Evolutionary conservation across 2,113 vertebrate species (phyloP), one percentile per base, ranked within the genome.

Genomic region (Ranitomeya variabilis): DNA sequence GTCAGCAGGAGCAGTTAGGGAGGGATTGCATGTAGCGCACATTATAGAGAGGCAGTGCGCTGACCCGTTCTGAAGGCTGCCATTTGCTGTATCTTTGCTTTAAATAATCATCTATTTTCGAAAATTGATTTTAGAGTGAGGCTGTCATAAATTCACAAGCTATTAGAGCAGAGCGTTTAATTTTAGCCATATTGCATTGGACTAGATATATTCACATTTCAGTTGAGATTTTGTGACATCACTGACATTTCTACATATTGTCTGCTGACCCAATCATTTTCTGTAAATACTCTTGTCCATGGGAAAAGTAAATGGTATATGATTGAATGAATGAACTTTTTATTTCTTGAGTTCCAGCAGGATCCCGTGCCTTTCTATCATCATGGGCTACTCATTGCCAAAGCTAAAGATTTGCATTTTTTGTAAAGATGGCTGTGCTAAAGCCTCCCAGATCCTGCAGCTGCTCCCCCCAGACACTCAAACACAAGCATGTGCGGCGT

Each of bases 121-220:
- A 71, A 81, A 84, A 84, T 84, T 71, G 81, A 83, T 71, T 84
- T 84, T 84, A 71, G 64, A 84, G 26, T 71, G 37, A 84, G 64
- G 7, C n/a, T 52, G 19, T 84, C n/a, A 84, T 26, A 37, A 19
- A 85, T 59, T 59, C 54, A 71, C 83, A 45, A 12, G 67, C 19
- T 26, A 10, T 19, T 55, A 26, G 7, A 59, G 57, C 19, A 85
- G 69, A 60, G 51, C 62, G 69, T 69, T 55, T 26, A 12, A 69
- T 21, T 84, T 10, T 51, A 71, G 45, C 4, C 64, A 83, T 83
- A 4, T 16, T 45, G 14, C 6, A 37, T 73, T 45, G 71, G 31
- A 10, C 45, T 16, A 71, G 52, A 54, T 23, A 71, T 51, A 62
- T 37, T 45, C 54, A 62, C 13, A 19, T n/a, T 19, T 19, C 51